Evolutionary conservation across 2,113 vertebrate species (phyloP).

Genomic region (Sander vitreus): DNA sequence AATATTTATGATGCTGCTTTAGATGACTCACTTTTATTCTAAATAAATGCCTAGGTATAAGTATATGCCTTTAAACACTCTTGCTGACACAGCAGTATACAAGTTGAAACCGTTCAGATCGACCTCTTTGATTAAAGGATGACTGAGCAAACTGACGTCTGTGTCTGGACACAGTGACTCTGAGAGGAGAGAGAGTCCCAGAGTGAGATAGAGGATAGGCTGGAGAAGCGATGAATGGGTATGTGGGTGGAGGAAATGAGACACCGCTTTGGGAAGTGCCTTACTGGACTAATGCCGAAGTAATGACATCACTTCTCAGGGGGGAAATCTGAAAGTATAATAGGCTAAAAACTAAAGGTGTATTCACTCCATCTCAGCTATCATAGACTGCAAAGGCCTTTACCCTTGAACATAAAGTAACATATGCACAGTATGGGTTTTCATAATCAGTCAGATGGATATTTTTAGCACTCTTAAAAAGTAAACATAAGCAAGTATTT

Average conservation of each 20-base stretch:
- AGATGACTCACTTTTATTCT: background rate
- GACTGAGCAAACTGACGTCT: conserved; percentile 35
- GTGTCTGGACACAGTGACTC: conserved; percentile 50
- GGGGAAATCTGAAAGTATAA: conserved; percentile 57
- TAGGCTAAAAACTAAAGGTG: conserved; percentile 1
- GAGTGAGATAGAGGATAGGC: conserved; percentile 30
- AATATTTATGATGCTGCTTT: background rate
- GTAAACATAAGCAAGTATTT: background rate
- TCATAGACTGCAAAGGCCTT: background rate
- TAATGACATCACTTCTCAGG: conserved; percentile 72
- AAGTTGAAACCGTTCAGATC: background rate
- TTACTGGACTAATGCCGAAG: conserved; percentile 67
- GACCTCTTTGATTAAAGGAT: conserved; percentile 33
- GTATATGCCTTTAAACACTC: background rate
- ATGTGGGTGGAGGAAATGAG: conserved; percentile 71
- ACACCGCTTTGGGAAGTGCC: conserved; percentile 64
- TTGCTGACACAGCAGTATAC: background rate
- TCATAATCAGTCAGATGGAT: background rate
- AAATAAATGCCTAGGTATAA: background rate
- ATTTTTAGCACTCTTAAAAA: background rate
- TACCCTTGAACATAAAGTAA: background rate
- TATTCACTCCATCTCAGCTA: background rate
- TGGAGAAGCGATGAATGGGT: conserved; percentile 42
- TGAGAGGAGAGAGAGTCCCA: conserved; percentile 11
- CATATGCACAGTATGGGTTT: background rate